Evolutionary conservation across 1,140 invertebrate species (phyloP).

Genomic region (Drosophila varians): DNA sequence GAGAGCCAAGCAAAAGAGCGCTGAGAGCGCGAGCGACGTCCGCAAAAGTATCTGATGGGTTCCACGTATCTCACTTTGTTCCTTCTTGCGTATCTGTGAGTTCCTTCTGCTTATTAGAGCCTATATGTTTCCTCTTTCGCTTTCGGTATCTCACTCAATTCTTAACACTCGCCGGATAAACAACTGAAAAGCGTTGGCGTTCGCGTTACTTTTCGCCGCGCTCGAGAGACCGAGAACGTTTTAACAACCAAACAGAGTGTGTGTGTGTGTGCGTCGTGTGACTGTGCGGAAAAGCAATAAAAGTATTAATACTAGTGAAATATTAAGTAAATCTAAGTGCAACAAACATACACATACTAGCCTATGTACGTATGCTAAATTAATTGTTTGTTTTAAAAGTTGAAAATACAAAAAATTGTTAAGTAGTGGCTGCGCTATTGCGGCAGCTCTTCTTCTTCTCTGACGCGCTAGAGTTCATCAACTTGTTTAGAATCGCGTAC

Average conservation of each 20-base stretch:
- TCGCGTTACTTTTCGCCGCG: constrained; percentile 37
- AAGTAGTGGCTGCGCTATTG: constrained; percentile 16
- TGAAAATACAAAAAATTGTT: constrained; percentile 42
- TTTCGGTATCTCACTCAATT: constrained; percentile 63
- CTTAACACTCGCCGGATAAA: constrained; percentile 75
- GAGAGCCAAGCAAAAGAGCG: background rate
- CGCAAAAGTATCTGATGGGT: background rate
- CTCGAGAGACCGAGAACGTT: constrained; percentile 19
- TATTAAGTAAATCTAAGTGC: constrained; percentile 67
- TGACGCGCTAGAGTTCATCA: constrained; percentile 75
- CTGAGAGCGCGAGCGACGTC: background rate
- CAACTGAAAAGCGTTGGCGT: constrained; percentile 63
- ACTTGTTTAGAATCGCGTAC: constrained; percentile 79
- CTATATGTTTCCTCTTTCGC: background rate
- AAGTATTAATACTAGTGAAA: constrained; percentile 75
- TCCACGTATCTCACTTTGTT: background rate
- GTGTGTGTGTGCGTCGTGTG: constrained; percentile 49
- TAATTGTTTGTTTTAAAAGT: constrained; percentile 5
- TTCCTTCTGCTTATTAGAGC: background rate
- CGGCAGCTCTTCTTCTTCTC: constrained; percentile 35
- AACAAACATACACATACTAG: constrained; percentile 45
- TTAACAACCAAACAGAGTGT: constrained; percentile 19
- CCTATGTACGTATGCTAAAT: constrained; percentile 53
- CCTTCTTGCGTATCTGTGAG: background rate
- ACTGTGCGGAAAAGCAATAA: constrained; percentile 66